phyloP scores from a whole-genome alignment of 2,113 vertebrate species.

The Serilophus lunatus region DNA sequence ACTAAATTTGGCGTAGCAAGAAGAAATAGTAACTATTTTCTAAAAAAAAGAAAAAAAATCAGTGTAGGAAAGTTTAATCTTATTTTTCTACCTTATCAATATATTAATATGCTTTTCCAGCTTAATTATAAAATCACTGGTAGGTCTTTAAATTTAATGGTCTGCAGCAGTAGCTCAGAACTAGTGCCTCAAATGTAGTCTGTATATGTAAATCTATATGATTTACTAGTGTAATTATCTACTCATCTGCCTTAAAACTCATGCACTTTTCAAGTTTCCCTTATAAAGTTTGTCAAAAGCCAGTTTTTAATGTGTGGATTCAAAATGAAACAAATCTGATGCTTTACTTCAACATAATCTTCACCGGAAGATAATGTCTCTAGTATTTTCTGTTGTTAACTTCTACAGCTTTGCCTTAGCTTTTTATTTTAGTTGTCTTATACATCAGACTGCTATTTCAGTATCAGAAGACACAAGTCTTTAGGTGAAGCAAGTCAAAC shows the following conservation, averaged over 20 bases:
- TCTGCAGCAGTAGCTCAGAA: not conserved
- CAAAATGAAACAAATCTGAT: not conserved
- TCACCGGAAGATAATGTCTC: not conserved
- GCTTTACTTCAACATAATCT: not conserved
- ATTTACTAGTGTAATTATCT: not conserved
- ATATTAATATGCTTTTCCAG: not conserved
- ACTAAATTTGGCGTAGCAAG: not conserved
- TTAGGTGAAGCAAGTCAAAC: not conserved
- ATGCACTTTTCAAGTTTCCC: not conserved
- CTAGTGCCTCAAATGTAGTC: not conserved
- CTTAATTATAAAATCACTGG: not conserved
- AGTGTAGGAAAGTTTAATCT: not conserved
- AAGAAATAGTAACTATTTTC: not conserved
- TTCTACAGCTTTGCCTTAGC: not conserved
- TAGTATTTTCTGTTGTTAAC: not conserved
- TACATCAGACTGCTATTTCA: not conserved
- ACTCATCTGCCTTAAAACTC: not conserved
- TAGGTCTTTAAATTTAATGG: slow-evolving; percentile 3
- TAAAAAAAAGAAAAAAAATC: not conserved
- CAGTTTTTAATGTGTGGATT: not conserved
- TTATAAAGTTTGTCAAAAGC: not conserved
- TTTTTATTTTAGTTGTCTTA: not conserved
- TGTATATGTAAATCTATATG: not conserved
- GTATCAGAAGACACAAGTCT: not conserved
- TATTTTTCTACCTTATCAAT: not conserved